Evolutionary conservation across 2,888 invertebrate genomes (phyloP), one percentile per base, ranked within the genome.

Genomic region (Iphiclides podalirius): DNA sequence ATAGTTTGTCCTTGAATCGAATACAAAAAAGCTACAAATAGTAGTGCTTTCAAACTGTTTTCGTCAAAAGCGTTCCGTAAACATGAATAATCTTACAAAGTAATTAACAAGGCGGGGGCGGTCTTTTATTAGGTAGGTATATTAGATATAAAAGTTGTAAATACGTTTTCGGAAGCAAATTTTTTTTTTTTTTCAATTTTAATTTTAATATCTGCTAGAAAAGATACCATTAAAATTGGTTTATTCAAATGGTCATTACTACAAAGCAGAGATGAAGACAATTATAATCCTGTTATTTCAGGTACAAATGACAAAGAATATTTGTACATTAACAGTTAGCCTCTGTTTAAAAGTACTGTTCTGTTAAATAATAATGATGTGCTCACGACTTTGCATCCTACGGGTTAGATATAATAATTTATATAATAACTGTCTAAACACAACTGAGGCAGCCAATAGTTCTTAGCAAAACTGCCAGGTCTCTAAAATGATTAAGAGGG

Each of bases 221-320:
- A 75, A 69, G 20, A 76, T 65, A 72, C 69, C 68, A 67, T 63
- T 13, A 4, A 26, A 50, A 35, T 41, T 26, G 41, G 23, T 23
- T 23, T 43, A 11, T n/a, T 36, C 34, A 28, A 45, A 28, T 31
- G 15, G 31, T 36, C n/a, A 33, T 15, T 63, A 79, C 79, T 82
- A 82, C 74, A 66, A 75, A 78, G 81, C 79, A 78, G 82, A 86
- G 81, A 84, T 83, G 80, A 83, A 82, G 79, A 77, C 59, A 76
- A 75, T 31, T 11, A 79, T 78, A 79, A 52, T 59, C 59, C 51
- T 50, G 75, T 79, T 77, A 77, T 66, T 59, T 67, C 69, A 68
- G 57, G 67, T 66, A 71, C 70, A 63, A 57, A 70, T 61, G 66
- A 67, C 72, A 61, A 59, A 70, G 61, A 67, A 67, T 66, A 71